Base-by-base conservation (phyloP, 2,888 invertebrate genomes). In the Temnothorax unifasciatus region DNA sequence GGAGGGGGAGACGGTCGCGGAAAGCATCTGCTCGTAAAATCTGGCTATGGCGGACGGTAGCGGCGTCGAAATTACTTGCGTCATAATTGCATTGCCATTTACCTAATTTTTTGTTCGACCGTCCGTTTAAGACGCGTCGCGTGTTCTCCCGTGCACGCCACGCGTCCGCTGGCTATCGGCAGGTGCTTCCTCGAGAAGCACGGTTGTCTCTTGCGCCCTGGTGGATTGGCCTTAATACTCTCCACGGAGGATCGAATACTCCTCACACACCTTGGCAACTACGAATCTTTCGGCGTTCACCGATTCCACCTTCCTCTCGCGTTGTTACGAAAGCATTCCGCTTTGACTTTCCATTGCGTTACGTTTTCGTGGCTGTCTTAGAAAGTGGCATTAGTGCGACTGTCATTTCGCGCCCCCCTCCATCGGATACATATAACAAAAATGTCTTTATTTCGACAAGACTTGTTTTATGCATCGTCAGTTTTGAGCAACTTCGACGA, bases 41-140 rank as follows among this genome's bases (percentile, higher is more conserved):
- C 87, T 84, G 84, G 75, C 68, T 50, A 41, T 18, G 76, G 64
- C 52, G 41, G 25, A 74, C 63, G 69, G 57, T 61, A 63, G 63
- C 52, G 47, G 29, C 50, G 54, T 59, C 79, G 74, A 86, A 91
- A 89, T 90, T 88, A 86, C 83, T 76, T 73, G 83, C 88, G 64
- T 64, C 34, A 83, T 83, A 74, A 85, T 90, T 85, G 83, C 86
- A 52, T 75, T 89, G 88, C 79, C 90, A 85, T 90, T 92, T 90
- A 87, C 88, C 90, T 86, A 87, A 89, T 87, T 89, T 86, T 88
- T 89, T 85, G 41, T 77, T 59, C 41, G 38, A n/a, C 71, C 82
- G 85, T 87, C 82, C 87, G 83, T 88, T 90, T 90, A 87, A 91
- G 86, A 85, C 87, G 59, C 61, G 81, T 85, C 86, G 87, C 85